Evolutionary conservation across 2,113 vertebrate genomes (phyloP), one percentile per base, ranked within the genome.

Genomic region (Heterotilapia buettikoferi): DNA sequence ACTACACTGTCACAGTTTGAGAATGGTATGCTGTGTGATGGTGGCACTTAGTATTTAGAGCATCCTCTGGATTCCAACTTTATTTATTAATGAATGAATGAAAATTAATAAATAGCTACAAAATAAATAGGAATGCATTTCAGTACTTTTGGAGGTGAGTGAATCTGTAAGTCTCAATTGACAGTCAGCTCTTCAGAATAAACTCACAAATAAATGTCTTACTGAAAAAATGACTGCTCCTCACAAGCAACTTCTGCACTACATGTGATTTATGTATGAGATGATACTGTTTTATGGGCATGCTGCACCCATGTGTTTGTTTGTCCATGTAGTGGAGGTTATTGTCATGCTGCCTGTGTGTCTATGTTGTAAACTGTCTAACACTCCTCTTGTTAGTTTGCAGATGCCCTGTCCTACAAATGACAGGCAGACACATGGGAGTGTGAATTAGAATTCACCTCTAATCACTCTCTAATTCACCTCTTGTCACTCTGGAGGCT

Each of bases 391-490:
- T 54, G 84, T 91, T 92, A 91, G 87, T 83, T 92, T 92, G 92
- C 85, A 92, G 92, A 91, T 89, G 88, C 82, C 88, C 78, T 85
- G 81, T 92, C 88, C 89, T 86, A 84, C 78, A 88, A 85, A 89
- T 92, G 90, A 93, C 93, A 94, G 92, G 92, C 83, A 87, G 94
- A 92, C 94, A 87, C 92, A 90, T 82, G 91, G 92, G 94, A 91
- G 79, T 88, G 88, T 94, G 91, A 93, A 95, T 95, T 96, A 94
- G 87, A 94, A 95, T 95, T 93, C 92, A 92, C 93, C 90, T 95
- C 85, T 95, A 93, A 95, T 94, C 90, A 93, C 91, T 91, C 89
- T 91, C 86, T 95, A 92, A 94, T 94, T 95, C 94, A 94, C 89
- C 93, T 84, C 91, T 88, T 94, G 93, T 94, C 94, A 90, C 76